Base-by-base conservation (phyloP, 1,140 invertebrate genomes). In the Aricia agestis region DNA sequence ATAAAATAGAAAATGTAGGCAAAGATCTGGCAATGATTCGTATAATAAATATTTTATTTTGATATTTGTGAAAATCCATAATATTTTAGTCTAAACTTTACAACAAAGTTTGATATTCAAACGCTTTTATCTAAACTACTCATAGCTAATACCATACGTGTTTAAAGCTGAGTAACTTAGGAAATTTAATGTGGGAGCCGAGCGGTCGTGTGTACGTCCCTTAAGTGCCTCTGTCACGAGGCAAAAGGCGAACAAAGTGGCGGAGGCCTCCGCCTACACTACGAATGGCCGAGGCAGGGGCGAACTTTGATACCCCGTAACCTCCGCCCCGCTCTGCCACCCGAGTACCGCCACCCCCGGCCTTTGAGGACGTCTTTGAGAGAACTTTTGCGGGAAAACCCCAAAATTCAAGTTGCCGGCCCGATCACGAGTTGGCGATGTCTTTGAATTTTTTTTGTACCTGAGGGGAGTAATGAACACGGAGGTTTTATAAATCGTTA, bases 351-450 rank as follows among this genome's bases (percentile, higher is more conserved):
- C 83, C 84, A 84, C 85, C 86, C 85, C 74, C 81, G 81, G 80
- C 84, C 84, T 88, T 85, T 86, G 82, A 89, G 87, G 86, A 89
- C 86, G 83, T 89, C 89, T 89, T 89, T 89, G 84, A 89, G 81
- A 78, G 80, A 91, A 91, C 82, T 91, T 91, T 81, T 81, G 80
- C 81, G 85, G 82, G 85, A 87, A 89, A 89, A 89, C 84, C 89
- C 84, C 85, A 82, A 91, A 91, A 86, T 87, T 88, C 83, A 87
- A 86, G 84, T 72, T 59, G 57, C 68, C 77, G 81, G 77, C 79
- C 82, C 83, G 86, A 91, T 91, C 89, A 91, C 79, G 82, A 85
- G 82, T 87, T 84, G 82, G 80, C 79, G 81, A 89, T 89, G 86
- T 89, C 86, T 91, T 86, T 85, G 83, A 84, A 87, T 84, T 90